Conservation (phyloP, 2,888 invertebrate genomes). For the Tethea ocularis region DNA sequence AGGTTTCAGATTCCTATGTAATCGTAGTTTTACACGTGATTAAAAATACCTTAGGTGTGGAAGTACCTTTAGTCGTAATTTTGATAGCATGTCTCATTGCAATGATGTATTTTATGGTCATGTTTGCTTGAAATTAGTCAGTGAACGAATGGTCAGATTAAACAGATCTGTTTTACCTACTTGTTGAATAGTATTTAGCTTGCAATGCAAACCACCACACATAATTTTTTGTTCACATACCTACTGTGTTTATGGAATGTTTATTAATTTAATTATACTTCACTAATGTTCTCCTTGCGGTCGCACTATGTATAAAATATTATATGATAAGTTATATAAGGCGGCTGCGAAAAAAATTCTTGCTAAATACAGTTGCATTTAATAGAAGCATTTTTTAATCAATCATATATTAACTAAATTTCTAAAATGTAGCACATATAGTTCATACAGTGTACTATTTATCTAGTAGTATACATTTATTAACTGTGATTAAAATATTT, state of each 20-base stretch:
- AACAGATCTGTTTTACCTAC: not conserved
- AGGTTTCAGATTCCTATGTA: too few species aligned
- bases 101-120: not conserved
- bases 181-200: conserved; percentile 1
- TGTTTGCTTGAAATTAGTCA: not conserved
- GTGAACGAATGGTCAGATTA: not conserved
- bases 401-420: conserved; percentile 7
- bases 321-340: not conserved
- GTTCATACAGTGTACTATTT: conserved; percentile 18
- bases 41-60: not conserved
- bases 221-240: not conserved
- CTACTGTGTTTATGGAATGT: not conserved
- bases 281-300: not conserved
- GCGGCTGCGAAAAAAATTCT: conserved; percentile 10
- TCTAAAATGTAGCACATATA: conserved; percentile 14
- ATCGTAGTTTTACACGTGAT: too few species aligned
- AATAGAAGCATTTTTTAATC: conserved; percentile 36
- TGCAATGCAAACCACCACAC: not conserved
- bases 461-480: conserved; percentile 15
- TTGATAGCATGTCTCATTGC: not conserved
- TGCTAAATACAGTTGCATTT: conserved; percentile 39
- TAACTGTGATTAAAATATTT: conserved; percentile 33
- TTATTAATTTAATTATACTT: not conserved
- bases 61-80: not conserved
- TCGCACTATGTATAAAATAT: not conserved